Evolutionary conservation across 2,113 vertebrate genomes (phyloP).

Genomic region (Marmota monax): DNA sequence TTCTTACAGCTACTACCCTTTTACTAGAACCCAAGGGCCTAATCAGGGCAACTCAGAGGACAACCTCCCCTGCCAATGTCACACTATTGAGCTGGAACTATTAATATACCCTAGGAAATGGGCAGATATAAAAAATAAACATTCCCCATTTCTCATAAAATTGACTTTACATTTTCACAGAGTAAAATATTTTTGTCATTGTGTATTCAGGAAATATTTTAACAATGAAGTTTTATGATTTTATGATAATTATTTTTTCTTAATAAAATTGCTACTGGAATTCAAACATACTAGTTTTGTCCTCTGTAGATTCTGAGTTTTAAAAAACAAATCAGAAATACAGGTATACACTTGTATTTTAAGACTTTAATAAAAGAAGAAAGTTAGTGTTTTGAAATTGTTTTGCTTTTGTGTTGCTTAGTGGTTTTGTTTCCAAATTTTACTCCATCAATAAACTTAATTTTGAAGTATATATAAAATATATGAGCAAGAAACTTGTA

Average conservation of each 20-base stretch:
- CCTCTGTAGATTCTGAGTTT: neutral
- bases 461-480: neutral
- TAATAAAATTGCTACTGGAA: neutral
- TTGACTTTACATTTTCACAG: neutral
- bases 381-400: neutral
- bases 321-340: neutral
- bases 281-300: constrained; percentile 32
- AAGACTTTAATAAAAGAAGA: neutral
- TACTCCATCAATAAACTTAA: neutral
- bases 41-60: too few species aligned
- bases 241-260: neutral
- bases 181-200: neutral
- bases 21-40: neutral
- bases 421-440: neutral
- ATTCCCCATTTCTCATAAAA: neutral
- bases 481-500: neutral
- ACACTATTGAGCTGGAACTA: neutral
- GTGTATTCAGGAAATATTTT: neutral
- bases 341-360: neutral
- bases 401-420: neutral
- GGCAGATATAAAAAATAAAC: neutral
- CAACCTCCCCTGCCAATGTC: neutral
- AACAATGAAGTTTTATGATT: neutral
- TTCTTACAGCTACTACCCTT: neutral
- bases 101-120: neutral